Conservation (phyloP, 1,140 invertebrate genomes). For the Semibalanus balanoides region DNA sequence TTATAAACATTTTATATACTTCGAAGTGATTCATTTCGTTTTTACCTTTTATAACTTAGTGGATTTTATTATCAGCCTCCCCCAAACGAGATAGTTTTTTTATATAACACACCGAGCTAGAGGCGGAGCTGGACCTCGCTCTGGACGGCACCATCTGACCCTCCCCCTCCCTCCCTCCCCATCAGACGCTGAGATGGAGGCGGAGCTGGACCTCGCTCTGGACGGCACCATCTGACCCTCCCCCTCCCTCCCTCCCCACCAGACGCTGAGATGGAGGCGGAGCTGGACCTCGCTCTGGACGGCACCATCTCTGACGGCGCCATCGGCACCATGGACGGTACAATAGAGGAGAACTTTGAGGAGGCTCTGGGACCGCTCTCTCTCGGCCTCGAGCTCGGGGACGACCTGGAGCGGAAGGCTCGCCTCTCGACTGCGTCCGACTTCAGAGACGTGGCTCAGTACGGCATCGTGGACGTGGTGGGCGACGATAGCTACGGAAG, state of each 20-base stretch:
- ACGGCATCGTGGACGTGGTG: conserved; percentile 76
- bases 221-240: not conserved
- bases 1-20: no score
- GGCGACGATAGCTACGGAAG: conserved; percentile 80
- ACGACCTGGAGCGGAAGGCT: conserved; percentile 30
- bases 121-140: not conserved
- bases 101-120: not conserved
- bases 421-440: conserved; percentile 37
- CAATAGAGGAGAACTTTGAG: conserved; percentile 87
- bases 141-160: not conserved
- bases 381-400: conserved; percentile 29
- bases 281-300: conserved; percentile 1
- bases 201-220: not conserved
- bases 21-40: no score
- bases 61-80: no score
- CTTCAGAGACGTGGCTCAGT: conserved; percentile 59
- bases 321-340: conserved; percentile 44
- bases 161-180: no score
- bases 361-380: conserved; percentile 45
- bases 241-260: not conserved
- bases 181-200: not conserved
- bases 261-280: not conserved
- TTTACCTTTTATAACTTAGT: no score
- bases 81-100: no score
- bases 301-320: not conserved